Evolutionary conservation across 2,113 vertebrate species (phyloP).

Genomic region (Nematolebias whitei): DNA sequence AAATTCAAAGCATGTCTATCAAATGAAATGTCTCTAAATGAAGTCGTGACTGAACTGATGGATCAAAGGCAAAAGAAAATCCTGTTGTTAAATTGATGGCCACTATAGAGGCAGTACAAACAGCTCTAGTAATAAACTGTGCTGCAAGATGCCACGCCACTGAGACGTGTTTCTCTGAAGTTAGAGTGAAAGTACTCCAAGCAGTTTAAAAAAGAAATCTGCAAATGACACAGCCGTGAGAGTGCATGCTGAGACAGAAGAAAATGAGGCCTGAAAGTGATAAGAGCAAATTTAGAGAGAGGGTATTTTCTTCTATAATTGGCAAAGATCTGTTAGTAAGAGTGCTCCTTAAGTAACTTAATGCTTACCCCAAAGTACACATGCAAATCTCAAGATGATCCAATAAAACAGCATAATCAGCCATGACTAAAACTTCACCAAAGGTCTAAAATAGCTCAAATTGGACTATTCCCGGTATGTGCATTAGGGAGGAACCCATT

Average conservation of each 20-base stretch:
- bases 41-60: too few relatives aligned
- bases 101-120: too few relatives aligned
- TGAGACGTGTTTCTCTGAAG: constrained; percentile 7
- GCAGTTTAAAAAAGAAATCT: constrained; percentile 16
- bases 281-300: constrained; percentile 16
- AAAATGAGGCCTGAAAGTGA: constrained; percentile 12
- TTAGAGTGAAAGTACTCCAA: neutral
- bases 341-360: constrained; percentile 20
- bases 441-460: neutral
- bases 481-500: constrained; percentile 11
- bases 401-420: constrained; percentile 32
- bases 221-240: constrained; percentile 12
- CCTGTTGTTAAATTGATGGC: neutral
- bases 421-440: constrained; percentile 20
- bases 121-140: neutral
- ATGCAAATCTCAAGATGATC: constrained; percentile 31
- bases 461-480: constrained; percentile 3
- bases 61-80: neutral
- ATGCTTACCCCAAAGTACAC: constrained; percentile 30
- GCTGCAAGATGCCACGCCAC: neutral
- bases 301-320: constrained; percentile 31
- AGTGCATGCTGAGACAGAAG: constrained; percentile 1
- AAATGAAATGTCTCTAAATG: too few relatives aligned
- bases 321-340: constrained; percentile 27
- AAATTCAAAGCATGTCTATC: too few relatives aligned